phyloP scores from a whole-genome alignment of 2,113 vertebrate species.

The Aramus guarauna region DNA sequence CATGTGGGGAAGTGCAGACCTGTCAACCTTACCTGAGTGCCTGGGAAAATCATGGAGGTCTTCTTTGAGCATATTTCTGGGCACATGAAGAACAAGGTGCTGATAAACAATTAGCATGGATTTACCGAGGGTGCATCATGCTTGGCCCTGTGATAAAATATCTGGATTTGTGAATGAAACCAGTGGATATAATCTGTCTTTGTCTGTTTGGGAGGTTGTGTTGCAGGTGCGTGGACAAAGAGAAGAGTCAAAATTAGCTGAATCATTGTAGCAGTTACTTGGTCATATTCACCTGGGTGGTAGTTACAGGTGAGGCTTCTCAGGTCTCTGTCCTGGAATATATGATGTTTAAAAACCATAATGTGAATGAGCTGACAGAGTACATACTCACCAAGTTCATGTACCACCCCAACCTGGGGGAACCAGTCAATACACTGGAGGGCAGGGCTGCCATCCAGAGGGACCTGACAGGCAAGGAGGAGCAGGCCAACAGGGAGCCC shows the following conservation, averaged over 20 bases:
- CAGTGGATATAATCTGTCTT: not conserved
- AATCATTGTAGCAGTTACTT: not conserved
- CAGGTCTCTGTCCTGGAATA: not conserved
- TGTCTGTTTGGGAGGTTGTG: not conserved
- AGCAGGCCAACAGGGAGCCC: not conserved
- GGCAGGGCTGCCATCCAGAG: not conserved
- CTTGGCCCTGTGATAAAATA: not conserved
- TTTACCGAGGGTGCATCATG: not conserved
- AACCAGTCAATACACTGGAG: not conserved
- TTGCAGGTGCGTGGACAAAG: not conserved
- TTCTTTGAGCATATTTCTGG: not conserved
- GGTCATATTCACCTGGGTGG: fast-evolving
- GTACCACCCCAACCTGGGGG: not conserved
- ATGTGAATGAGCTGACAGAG: not conserved
- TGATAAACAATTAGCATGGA: not conserved
- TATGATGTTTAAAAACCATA: not conserved
- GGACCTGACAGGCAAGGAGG: not conserved
- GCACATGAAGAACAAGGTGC: not conserved
- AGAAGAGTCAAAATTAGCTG: not conserved
- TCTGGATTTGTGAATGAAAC: not conserved
- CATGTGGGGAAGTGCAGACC: not conserved
- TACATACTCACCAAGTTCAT: not conserved
- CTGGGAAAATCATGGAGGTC: not conserved
- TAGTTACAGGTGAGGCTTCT: not conserved
- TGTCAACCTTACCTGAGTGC: not conserved